Conservation (phyloP, 2,888 invertebrate species). For the Oscheius myriophilus region DNA sequence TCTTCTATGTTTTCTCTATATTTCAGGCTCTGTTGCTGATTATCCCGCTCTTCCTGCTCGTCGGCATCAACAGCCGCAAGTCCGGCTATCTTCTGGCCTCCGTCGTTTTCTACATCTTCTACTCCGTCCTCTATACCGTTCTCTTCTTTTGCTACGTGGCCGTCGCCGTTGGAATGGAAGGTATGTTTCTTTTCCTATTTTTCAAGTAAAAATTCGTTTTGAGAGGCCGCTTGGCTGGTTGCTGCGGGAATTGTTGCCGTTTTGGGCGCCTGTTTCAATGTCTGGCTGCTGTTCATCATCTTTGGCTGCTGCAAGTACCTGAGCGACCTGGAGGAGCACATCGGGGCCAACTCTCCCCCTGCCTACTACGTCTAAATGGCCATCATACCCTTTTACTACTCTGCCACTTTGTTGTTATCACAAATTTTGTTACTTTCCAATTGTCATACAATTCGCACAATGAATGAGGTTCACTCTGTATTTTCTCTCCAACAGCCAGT, state of each 20-base stretch:
- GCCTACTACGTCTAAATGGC: too few relatives aligned
- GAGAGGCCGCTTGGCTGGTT: too few relatives aligned
- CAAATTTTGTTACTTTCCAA: too few relatives aligned
- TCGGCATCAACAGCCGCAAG: conserved; percentile 8
- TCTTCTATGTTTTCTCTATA: too few relatives aligned
- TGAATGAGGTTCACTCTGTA: too few relatives aligned
- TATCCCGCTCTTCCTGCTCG: too few relatives aligned
- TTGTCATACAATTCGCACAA: too few relatives aligned
- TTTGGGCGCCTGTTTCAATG: conserved; percentile 1
- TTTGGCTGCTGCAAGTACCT: conserved; percentile 13
- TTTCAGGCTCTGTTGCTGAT: too few relatives aligned
- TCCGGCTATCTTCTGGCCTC: conserved; percentile 5
- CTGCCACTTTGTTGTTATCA: too few relatives aligned
- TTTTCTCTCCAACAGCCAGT: too few relatives aligned
- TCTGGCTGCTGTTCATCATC: conserved; percentile 12
- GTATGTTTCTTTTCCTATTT: neutral
- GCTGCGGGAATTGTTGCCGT: conserved; percentile 17
- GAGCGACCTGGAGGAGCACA: conserved; percentile 17
- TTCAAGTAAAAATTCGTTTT: neutral
- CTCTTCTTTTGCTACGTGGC: neutral
- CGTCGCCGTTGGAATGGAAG: neutral
- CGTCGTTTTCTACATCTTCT: conserved; percentile 4
- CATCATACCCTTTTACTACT: too few relatives aligned
- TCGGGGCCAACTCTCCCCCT: neutral
- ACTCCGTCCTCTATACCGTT: neutral